Evolutionary conservation across 2,113 vertebrate species (phyloP).

Genomic region (Campylomormyrus tamandua): DNA sequence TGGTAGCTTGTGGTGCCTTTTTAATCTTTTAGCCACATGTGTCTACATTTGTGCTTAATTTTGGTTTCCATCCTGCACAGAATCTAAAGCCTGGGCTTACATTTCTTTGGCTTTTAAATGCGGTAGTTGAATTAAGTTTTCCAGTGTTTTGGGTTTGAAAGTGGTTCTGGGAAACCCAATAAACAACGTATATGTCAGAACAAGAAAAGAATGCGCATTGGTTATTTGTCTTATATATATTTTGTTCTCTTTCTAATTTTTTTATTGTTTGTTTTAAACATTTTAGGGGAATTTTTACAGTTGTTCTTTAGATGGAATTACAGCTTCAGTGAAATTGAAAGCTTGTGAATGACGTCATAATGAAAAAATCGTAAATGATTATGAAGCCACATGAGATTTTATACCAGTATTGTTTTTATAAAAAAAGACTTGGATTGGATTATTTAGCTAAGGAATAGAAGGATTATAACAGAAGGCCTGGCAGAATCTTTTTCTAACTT

Average conservation of each 20-base stretch:
- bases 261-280: conserved; percentile 5
- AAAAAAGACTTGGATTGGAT: background rate
- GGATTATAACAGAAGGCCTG: background rate
- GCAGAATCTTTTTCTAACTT: background rate
- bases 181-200: conserved; percentile 9
- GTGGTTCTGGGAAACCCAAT: background rate
- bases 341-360: background rate
- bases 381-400: background rate
- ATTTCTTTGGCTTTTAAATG: conserved; percentile 10
- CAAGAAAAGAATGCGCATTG: background rate
- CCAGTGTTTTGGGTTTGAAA: conserved; percentile 12
- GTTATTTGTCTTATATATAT: background rate
- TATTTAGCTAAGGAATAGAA: background rate
- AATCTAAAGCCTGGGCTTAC: conserved; percentile 17
- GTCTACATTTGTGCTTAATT: conserved; percentile 25
- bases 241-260: background rate
- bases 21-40: conserved; percentile 16
- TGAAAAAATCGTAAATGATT: background rate
- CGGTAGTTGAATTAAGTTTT: background rate
- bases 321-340: background rate
- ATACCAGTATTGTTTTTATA: background rate
- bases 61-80: background rate
- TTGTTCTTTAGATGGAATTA: background rate
- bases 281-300: background rate
- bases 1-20: conserved; percentile 9